Conservation (phyloP, 92 coral and sea anemone species). For the Epizoanthus fatuus region DNA sequence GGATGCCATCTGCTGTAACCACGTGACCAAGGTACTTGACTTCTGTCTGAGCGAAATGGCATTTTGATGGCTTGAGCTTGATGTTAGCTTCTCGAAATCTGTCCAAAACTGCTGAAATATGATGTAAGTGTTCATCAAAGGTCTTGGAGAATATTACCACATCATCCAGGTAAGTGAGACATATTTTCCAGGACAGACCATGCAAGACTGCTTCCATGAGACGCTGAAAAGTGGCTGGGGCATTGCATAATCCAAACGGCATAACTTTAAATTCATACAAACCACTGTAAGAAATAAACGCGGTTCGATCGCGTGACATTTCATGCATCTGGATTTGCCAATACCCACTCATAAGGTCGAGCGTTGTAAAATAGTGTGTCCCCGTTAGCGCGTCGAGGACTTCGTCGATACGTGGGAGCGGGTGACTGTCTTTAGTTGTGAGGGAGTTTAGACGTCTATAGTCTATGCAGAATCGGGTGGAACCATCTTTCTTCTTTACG, state of each 20-base stretch:
- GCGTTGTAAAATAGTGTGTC: background rate
- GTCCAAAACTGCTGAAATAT: slow-evolving; percentile 6
- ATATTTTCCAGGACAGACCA: background rate
- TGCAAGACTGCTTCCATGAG: slow-evolving; percentile 16
- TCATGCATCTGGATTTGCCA: background rate
- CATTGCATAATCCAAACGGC: slow-evolving; percentile 17
- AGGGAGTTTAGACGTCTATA: background rate
- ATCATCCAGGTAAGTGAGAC: slow-evolving; percentile 10
- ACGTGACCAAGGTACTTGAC: slow-evolving; percentile 13
- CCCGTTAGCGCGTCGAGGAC: no score
- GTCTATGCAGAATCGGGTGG: no score
- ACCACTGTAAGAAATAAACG: no score
- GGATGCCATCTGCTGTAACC: slow-evolving; percentile 7
- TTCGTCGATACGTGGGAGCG: no score
- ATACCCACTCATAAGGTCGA: no score
- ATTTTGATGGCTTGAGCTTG: slow-evolving; percentile 15
- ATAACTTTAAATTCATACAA: background rate
- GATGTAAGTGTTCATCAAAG: slow-evolving; percentile 16
- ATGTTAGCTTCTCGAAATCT: background rate
- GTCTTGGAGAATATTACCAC: background rate
- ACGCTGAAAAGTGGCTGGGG: slow-evolving; percentile 25
- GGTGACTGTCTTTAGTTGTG: no score
- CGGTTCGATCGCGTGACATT: no score
- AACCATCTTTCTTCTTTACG: slow-evolving; percentile 3
- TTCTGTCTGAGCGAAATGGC: background rate